Evolutionary conservation across 2,113 vertebrate genomes (phyloP).

Genomic region (Benitochromis conjunctus): DNA sequence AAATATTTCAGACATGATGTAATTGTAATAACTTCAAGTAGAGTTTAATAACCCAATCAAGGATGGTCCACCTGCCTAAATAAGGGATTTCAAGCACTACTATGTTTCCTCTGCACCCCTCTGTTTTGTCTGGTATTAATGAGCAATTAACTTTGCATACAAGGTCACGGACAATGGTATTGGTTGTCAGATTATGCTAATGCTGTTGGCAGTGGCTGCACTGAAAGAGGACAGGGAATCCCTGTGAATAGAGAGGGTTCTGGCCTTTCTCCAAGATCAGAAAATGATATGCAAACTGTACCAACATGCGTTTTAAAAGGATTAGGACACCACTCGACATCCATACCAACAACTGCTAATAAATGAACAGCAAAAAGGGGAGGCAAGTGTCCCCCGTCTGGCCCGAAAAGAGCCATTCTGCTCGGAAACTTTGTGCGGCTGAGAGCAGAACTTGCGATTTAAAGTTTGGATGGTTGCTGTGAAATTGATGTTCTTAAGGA

Average conservation of each 20-base stretch:
- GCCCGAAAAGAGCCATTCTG: neutral
- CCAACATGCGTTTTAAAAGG: constrained; percentile 69
- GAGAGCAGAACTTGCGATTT: neutral
- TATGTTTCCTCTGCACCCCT: constrained; percentile 65
- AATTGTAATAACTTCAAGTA: neutral
- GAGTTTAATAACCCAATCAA: neutral
- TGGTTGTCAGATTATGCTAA: constrained; percentile 75
- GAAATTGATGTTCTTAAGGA: neutral
- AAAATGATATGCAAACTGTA: constrained; percentile 76
- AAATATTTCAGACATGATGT: neutral
- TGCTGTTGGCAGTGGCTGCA: constrained; percentile 42
- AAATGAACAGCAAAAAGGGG: constrained; percentile 41
- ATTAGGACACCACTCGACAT: constrained; percentile 72
- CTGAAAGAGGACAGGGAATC: constrained; percentile 55
- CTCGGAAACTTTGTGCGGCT: neutral
- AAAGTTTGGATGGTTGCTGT: neutral
- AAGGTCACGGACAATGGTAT: constrained; percentile 66
- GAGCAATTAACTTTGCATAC: constrained; percentile 76
- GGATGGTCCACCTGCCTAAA: constrained; percentile 50
- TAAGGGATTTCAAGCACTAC: constrained; percentile 38
- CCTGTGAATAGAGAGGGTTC: constrained; percentile 57
- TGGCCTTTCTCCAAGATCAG: constrained; percentile 60
- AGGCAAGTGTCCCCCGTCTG: neutral
- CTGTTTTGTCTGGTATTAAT: constrained; percentile 70
- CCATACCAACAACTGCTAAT: constrained; percentile 61